Base-by-base conservation (phyloP, 2,888 invertebrate genomes). In the Tipula unca region DNA sequence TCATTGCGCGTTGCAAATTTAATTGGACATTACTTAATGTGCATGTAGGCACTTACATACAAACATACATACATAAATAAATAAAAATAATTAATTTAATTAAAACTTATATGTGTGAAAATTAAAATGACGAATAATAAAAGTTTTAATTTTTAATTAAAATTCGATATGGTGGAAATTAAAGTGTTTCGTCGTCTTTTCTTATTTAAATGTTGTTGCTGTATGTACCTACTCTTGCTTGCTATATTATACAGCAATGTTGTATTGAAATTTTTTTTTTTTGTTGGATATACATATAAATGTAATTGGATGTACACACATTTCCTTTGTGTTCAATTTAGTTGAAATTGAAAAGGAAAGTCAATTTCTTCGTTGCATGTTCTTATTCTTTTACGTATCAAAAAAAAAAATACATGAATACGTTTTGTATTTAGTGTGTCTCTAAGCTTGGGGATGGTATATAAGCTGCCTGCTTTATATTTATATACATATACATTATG, bases 291-390 rank as follows among this genome's bases (percentile, higher is more conserved):
- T n/a, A n/a, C n/a, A n/a, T n/a, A n/a, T n/a, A n/a, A n/a, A n/a
- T 25, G 25, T 69, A 69, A 69, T 20, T 13, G 20, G 10, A 69
- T 48, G 48, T 69, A 69, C 13, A 69, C 17, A n/a, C 25, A 69
- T 69, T 69, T 69, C 69, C 69, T 69, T 69, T 69, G 69, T 69
- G 69, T 14, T 69, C 69, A 69, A 69, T 69, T 69, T 69, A 69
- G 69, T 69, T 25, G 69, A 69, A 69, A 69, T 69, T 69, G 69
- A 69, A 69, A 69, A 69, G 69, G 69, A 69, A 69, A 69, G 69
- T 69, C 69, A 69, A 25, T 69, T 69, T 69, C 69, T 69, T 69
- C 25, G 25, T 69, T 25, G 10, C 69, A 69, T 69, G 3, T 25
- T 69, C 69, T 25, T 69, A 69, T 69, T 69, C 69, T 69, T 69